phyloP scores from a whole-genome alignment of 1,140 invertebrate genomes.

The Drosophila carrolli region DNA sequence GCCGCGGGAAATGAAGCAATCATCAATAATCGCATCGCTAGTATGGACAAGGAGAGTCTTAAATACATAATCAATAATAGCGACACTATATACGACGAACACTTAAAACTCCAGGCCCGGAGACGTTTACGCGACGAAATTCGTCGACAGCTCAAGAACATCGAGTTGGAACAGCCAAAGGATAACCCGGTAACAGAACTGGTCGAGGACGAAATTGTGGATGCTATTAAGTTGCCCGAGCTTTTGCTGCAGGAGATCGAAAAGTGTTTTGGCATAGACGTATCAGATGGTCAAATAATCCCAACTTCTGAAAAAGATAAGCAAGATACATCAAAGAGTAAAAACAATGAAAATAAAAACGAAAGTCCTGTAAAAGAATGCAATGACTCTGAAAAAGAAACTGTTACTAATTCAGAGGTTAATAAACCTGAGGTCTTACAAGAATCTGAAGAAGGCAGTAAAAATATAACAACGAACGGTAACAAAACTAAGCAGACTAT shows the following conservation, averaged over 20 bases:
- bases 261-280: slow-evolving; percentile 69
- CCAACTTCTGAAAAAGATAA: background rate
- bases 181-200: slow-evolving; percentile 37
- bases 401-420: no score
- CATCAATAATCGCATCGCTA: slow-evolving; percentile 63
- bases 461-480: background rate
- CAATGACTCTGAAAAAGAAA: background rate
- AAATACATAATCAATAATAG: slow-evolving; percentile 79
- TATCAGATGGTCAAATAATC: slow-evolving; percentile 6
- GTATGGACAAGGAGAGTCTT: slow-evolving; percentile 71
- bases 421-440: no score
- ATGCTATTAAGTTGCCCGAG: slow-evolving; percentile 67
- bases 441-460: background rate
- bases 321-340: background rate
- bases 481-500: slow-evolving; percentile 1
- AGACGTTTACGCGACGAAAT: slow-evolving; percentile 69
- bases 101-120: slow-evolving; percentile 68
- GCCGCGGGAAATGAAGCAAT: slow-evolving; percentile 6
- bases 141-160: slow-evolving; percentile 61
- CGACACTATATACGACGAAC: slow-evolving; percentile 73
- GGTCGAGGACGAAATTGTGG: slow-evolving; percentile 73
- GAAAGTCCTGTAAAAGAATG: background rate
- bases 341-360: background rate
- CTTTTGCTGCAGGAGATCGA: slow-evolving; percentile 68
- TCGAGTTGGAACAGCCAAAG: slow-evolving; percentile 62